phyloP scores from a whole-genome alignment of 2,113 vertebrate species.

The Mungos mungo region DNA sequence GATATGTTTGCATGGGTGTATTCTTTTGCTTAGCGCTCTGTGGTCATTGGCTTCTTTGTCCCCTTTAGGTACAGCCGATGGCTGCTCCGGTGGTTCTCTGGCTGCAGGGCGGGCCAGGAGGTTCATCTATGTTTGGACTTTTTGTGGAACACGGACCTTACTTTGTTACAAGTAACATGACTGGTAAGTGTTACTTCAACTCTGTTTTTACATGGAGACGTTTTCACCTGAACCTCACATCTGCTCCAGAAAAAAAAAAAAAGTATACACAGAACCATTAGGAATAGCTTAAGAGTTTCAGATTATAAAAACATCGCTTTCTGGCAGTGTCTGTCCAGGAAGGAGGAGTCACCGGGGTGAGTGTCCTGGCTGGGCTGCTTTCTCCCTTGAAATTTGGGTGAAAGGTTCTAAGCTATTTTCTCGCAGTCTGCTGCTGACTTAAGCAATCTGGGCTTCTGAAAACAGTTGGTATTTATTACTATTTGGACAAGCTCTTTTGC shows the following conservation, averaged over 20 bases:
- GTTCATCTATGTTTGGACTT: constrained; percentile 92
- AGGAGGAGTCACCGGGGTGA: background rate
- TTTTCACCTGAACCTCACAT: background rate
- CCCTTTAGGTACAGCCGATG: constrained; percentile 75
- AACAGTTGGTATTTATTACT: constrained; percentile 70
- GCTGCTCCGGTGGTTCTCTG: constrained; percentile 89
- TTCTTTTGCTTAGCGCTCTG: background rate
- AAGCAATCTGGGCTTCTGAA: background rate
- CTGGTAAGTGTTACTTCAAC: constrained; percentile 81
- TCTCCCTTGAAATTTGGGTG: constrained; percentile 50
- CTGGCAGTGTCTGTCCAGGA: background rate
- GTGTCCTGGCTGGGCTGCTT: background rate
- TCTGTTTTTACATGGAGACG: background rate
- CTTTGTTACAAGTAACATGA: constrained; percentile 88
- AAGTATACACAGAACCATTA: background rate
- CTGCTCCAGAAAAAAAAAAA: background rate
- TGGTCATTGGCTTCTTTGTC: background rate
- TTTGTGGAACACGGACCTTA: constrained; percentile 94
- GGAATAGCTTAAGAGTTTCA: background rate
- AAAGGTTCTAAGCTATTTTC: constrained; percentile 60
- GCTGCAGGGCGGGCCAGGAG: constrained; percentile 92
- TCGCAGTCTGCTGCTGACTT: constrained; percentile 39
- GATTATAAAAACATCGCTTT: background rate
- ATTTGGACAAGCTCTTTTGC: background rate
- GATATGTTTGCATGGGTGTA: no score